Conservation (phyloP, 2,797 vertebrate genomes). For the Periparus ater region DNA sequence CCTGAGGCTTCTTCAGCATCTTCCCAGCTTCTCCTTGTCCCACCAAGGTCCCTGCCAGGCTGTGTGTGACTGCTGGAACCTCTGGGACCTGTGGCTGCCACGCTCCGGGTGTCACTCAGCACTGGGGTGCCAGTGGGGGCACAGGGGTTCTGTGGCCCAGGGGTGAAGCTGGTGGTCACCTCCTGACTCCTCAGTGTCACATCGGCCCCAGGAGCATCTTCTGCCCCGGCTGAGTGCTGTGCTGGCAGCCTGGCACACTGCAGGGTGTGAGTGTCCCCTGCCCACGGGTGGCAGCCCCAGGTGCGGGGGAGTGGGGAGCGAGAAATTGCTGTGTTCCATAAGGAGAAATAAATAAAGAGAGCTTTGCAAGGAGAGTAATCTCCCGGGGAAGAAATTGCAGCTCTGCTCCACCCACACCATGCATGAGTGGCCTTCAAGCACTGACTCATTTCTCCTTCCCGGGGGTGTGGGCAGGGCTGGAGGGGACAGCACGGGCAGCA, state of each 20-base stretch:
- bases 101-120: rapidly evolving
- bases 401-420: conserved; percentile 20
- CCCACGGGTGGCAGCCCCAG: not conserved
- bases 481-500: not conserved
- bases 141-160: not conserved
- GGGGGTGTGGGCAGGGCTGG: not conserved
- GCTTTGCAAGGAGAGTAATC: not conserved
- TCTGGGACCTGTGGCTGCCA: not conserved
- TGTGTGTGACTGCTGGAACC: not conserved
- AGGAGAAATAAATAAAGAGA: not conserved
- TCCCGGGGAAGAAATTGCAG: conserved; percentile 6
- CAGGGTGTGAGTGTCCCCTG: not conserved
- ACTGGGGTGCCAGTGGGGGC: rapidly evolving
- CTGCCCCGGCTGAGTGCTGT: not conserved
- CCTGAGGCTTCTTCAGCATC: not conserved
- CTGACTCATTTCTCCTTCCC: not conserved
- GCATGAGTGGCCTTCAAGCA: not conserved
- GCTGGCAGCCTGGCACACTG: not conserved
- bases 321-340: not conserved
- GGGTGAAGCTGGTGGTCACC: not conserved
- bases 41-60: rapidly evolving
- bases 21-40: rapidly evolving
- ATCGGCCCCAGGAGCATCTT: rapidly evolving
- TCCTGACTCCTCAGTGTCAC: not conserved
- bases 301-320: not conserved